phyloP scores from a whole-genome alignment of 2,888 invertebrate genomes.

The Acrocyrtus sp. region DNA sequence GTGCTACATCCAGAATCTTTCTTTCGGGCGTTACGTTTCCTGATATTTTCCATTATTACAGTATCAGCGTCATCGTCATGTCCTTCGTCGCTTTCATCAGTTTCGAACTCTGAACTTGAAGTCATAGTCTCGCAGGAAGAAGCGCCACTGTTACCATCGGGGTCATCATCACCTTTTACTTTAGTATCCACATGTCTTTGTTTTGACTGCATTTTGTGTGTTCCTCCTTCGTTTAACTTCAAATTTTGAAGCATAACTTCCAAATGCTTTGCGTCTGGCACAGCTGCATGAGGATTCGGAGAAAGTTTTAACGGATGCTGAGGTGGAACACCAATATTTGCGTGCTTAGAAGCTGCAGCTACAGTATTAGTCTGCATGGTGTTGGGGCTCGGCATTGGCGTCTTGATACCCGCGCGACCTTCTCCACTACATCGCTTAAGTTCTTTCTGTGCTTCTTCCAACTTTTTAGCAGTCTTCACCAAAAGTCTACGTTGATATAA shows the following conservation, averaged over 20 bases:
- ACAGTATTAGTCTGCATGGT: slow-evolving; percentile 7
- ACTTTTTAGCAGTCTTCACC: slow-evolving; percentile 65
- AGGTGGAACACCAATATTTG: slow-evolving; percentile 10
- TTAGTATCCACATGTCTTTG: neutral
- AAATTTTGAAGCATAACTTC: slow-evolving; percentile 32
- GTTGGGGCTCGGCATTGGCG: slow-evolving; percentile 23
- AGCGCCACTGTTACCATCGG: slow-evolving; percentile 13
- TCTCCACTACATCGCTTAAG: slow-evolving; percentile 59
- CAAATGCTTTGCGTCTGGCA: slow-evolving; percentile 11
- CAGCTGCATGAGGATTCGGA: slow-evolving; percentile 12
- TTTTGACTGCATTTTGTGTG: neutral
- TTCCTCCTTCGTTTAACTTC: slow-evolving; percentile 14
- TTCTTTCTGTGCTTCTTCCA: slow-evolving; percentile 66
- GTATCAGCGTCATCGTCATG: slow-evolving; percentile 46
- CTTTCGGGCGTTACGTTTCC: neutral
- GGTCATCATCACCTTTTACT: slow-evolving; percentile 1
- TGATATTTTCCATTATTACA: slow-evolving; percentile 12
- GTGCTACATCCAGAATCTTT: slow-evolving; percentile 10
- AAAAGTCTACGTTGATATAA: too few relatives aligned
- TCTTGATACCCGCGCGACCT: slow-evolving; percentile 16
- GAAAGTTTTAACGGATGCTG: slow-evolving; percentile 19
- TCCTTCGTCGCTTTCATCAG: slow-evolving; percentile 35
- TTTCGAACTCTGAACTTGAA: slow-evolving; percentile 52
- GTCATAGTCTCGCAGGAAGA: slow-evolving; percentile 58
- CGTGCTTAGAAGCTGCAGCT: neutral